These are phyloP conservation scores for Zingel zingel DNA, from an alignment of 2,113 vertebrate genomes.

Conservation along the genomic window DNA sequence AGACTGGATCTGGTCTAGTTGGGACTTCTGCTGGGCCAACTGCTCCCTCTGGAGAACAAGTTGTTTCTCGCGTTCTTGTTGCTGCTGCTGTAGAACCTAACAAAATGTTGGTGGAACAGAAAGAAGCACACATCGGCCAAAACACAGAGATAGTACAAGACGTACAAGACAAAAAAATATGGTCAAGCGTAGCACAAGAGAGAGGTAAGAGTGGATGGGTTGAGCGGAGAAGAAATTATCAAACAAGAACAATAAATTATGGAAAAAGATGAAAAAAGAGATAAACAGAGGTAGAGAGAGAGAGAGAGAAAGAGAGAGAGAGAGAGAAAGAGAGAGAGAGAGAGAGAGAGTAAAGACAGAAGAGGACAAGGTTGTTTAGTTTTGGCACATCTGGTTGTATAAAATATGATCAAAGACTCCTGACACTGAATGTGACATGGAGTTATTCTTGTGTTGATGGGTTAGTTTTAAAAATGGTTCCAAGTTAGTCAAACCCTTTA, in stretches of 20 bases:
- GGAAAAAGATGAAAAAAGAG: background rate
- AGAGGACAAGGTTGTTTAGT: conserved; percentile 35
- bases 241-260: conserved; percentile 15
- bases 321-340: background rate
- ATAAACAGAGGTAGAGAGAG: background rate
- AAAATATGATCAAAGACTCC: conserved; percentile 33
- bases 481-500: conserved; percentile 63
- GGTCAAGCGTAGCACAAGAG: background rate
- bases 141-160: background rate
- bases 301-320: too few species aligned
- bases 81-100: conserved; percentile 96
- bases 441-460: conserved; percentile 59
- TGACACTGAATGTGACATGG: conserved; percentile 52
- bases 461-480: conserved; percentile 69
- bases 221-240: background rate
- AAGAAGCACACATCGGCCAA: conserved; percentile 12
- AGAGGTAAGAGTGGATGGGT: background rate
- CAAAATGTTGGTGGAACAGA: conserved; percentile 19
- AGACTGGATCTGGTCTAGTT: conserved; percentile 98
- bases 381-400: conserved; percentile 20
- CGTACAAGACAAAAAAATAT: background rate
- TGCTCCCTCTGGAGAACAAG: conserved; percentile 95
- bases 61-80: conserved; percentile 95
- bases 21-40: conserved; percentile 96
- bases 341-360: conserved; percentile 25